Evolutionary conservation across 1,140 invertebrate genomes (phyloP).

Genomic region (Pseudobourletiella spinata): DNA sequence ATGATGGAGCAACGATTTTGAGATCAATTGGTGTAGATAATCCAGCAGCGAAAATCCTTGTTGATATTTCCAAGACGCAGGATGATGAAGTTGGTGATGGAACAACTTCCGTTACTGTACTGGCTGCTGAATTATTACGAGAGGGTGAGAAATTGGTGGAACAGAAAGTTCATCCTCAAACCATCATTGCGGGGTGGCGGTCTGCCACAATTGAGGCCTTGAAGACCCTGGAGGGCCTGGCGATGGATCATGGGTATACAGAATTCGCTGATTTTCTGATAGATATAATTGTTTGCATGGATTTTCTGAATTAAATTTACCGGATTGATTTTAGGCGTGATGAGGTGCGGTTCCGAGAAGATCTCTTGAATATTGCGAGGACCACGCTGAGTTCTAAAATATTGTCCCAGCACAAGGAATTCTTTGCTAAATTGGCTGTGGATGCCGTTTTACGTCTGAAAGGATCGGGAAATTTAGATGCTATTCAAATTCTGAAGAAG

Average conservation of each 20-base stretch:
- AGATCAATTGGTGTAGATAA: constrained; percentile 96
- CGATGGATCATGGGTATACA: constrained; percentile 66
- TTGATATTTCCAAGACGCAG: constrained; percentile 97
- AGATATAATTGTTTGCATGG: background rate
- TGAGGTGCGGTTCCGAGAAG: constrained; percentile 67
- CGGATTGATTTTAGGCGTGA: constrained; percentile 50
- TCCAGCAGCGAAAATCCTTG: constrained; percentile 95
- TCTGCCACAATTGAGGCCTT: constrained; percentile 72
- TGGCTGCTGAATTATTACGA: constrained; percentile 88
- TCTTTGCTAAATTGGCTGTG: constrained; percentile 90
- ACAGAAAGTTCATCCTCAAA: constrained; percentile 96
- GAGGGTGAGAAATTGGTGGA: constrained; percentile 91
- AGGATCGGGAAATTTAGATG: constrained; percentile 86
- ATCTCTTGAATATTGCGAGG: constrained; percentile 92
- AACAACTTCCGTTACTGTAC: constrained; percentile 95
- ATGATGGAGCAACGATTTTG: constrained; percentile 98
- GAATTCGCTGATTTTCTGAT: too few relatives aligned
- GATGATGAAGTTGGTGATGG: constrained; percentile 99
- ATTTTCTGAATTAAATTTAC: background rate
- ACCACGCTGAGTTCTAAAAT: constrained; percentile 99
- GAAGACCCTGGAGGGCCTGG: constrained; percentile 64
- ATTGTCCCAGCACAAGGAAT: constrained; percentile 92
- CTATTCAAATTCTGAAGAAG: constrained; percentile 98
- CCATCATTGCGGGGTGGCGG: constrained; percentile 91
- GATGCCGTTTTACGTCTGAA: constrained; percentile 91